Base-by-base conservation (phyloP, 1,140 invertebrate species). In the Tetramorium alpestre region DNA sequence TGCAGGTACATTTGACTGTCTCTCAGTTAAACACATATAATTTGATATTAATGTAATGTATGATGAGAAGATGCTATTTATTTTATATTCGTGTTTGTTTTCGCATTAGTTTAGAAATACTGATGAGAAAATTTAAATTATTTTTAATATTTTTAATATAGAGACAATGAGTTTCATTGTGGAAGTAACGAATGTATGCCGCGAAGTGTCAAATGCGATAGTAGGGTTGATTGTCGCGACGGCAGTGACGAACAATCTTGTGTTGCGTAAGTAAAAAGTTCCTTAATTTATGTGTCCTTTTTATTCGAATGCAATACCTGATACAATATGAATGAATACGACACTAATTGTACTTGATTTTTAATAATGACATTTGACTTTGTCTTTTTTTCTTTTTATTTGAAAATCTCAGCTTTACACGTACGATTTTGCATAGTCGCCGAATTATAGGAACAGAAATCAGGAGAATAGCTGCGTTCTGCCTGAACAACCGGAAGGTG, bases 401-500 rank as follows among this genome's bases (percentile, higher is more conserved):
- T 76, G 0, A 33, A 64, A 85, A 77, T 78, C n/a, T 41, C 0
- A 13, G n/a, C 38, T 7, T 51, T 44, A 41, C 38, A 51, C 18
- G 16, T 0, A 38, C 11, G 13, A 64, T 56, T 60, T 65, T 38
- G 4, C 16, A 44, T 16, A 47, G 58, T 73, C 8, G 54, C 3
- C 41, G 3, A 60, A 62, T 75, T 84, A 41, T 13, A 84, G 80
- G 0, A 38, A 75, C 11, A 73, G 44, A 47, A 62, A 73, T 84
- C 3, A 49, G 13, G 69, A 70, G 51, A 33, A 41, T 13, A 85
- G 88, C 64, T 93, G 92, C 72, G 75, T 64, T 10, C 69, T 93
- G 18, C 92, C 93, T 33, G 49, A 85, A 64, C 89, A 87, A 82
- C 92, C 89, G 2, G 72, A 86, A 73, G 84, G 85, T 60, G 92